A percentile compares a stretch with the other conserved stretches of the same genome.
phyloP scores from a whole-genome alignment of 2,888 invertebrate species.

The Pachliopta kotzebuea region DNA sequence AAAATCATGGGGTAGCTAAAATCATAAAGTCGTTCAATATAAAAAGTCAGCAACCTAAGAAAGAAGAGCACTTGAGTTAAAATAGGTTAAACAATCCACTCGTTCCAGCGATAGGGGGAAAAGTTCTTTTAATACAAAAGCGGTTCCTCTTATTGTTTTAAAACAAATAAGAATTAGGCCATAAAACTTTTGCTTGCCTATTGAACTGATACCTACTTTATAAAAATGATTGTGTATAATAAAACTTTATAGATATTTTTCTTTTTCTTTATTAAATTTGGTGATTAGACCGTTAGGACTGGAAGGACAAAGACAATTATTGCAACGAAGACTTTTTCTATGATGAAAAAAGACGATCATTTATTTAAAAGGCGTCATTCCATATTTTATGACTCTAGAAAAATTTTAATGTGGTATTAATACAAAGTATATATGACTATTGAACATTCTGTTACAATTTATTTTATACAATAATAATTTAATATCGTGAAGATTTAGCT shows the following conservation, averaged over 20 bases:
- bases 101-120: constrained; percentile 21
- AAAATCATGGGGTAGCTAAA: neutral
- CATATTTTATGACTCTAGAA: too few species aligned
- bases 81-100: constrained; percentile 29
- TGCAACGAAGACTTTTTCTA: too few species aligned
- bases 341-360: too few species aligned
- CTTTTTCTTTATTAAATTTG: neutral
- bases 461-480: too few species aligned
- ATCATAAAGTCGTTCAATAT: neutral
- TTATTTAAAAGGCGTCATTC: too few species aligned
- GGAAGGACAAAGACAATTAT: too few species aligned
- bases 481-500: neutral
- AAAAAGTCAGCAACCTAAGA: constrained; percentile 14
- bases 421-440: neutral
- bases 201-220: constrained; percentile 11
- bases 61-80: constrained; percentile 23
- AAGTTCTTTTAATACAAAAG: constrained; percentile 27
- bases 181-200: constrained; percentile 23
- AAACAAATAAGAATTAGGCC: constrained; percentile 28
- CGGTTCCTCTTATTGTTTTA: constrained; percentile 25
- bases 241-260: neutral
- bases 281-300: too few species aligned
- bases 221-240: neutral
- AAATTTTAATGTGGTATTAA: too few species aligned
- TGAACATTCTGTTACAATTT: too few species aligned